phyloP scores from a whole-genome alignment of 2,113 vertebrate species.

The Leuciscus idus region DNA sequence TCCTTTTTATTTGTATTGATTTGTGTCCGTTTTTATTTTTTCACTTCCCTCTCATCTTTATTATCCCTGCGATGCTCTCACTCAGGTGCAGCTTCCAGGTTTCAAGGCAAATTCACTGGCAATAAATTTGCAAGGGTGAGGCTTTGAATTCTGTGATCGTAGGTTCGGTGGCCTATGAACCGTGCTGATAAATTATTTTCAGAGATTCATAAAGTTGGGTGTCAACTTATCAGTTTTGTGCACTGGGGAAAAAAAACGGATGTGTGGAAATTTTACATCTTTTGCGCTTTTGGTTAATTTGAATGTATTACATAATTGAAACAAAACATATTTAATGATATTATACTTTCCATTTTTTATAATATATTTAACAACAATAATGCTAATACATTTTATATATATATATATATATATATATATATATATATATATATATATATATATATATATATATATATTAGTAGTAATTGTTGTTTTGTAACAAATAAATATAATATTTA shows the following conservation, averaged over 20 bases:
- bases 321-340: background rate
- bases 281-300: background rate
- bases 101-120: constrained; percentile 41
- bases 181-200: background rate
- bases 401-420: too few species aligned
- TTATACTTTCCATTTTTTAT: background rate
- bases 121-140: constrained; percentile 33
- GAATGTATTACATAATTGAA: background rate
- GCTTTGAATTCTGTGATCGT: background rate
- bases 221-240: background rate
- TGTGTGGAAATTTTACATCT: background rate
- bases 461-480: too few species aligned
- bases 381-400: too few species aligned
- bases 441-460: too few species aligned
- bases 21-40: background rate
- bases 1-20: constrained; percentile 2
- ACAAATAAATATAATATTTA: background rate
- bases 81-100: background rate
- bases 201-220: background rate
- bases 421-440: too few species aligned
- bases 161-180: background rate
- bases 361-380: too few species aligned
- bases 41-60: background rate
- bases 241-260: background rate
- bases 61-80: background rate